A percentile compares a stretch with the other conserved stretches of the same genome.
These are phyloP conservation scores for Arctopsyche grandis DNA, from an alignment of 1,140 invertebrate genomes.

Conservation along the genomic window DNA sequence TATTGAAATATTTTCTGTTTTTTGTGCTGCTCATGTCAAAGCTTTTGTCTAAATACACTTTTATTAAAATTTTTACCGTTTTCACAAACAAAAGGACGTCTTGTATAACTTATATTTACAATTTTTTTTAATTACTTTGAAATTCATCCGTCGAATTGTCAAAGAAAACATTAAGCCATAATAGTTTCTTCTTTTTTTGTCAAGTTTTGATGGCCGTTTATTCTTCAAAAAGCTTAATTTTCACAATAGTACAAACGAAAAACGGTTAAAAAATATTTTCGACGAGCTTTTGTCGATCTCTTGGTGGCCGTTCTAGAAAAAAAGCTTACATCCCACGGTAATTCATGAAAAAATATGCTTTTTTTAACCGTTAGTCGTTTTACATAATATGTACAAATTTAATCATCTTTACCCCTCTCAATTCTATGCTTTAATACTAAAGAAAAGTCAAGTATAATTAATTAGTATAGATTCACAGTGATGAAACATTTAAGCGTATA, in stretches of 20 bases:
- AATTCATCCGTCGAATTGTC: neutral
- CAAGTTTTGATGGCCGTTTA: neutral
- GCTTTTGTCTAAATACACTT: too few species aligned
- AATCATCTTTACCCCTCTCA: too few species aligned
- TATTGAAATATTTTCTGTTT: too few species aligned
- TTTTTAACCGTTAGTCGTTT: constrained; percentile 4
- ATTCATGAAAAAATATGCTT: neutral
- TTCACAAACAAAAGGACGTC: too few species aligned
- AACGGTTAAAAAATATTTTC: constrained; percentile 19
- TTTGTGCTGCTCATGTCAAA: too few species aligned
- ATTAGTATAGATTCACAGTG: too few species aligned
- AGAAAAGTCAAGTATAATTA: too few species aligned
- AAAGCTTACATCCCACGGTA: constrained; percentile 10
- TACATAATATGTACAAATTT: too few species aligned
- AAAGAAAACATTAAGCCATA: neutral
- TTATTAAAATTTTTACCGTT: too few species aligned
- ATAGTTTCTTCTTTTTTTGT: constrained; percentile 9
- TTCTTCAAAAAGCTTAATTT: constrained; percentile 15
- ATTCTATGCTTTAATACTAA: too few species aligned
- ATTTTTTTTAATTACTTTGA: neutral
- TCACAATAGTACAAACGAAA: constrained; percentile 5
- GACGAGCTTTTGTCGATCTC: constrained; percentile 10
- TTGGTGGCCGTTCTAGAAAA: neutral
- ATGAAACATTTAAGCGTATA: too few species aligned
- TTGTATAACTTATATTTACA: neutral